Evolutionary conservation across 2,888 invertebrate genomes (phyloP), one percentile per base, ranked within the genome.

Genomic region (Carterocephalus palaemon): DNA sequence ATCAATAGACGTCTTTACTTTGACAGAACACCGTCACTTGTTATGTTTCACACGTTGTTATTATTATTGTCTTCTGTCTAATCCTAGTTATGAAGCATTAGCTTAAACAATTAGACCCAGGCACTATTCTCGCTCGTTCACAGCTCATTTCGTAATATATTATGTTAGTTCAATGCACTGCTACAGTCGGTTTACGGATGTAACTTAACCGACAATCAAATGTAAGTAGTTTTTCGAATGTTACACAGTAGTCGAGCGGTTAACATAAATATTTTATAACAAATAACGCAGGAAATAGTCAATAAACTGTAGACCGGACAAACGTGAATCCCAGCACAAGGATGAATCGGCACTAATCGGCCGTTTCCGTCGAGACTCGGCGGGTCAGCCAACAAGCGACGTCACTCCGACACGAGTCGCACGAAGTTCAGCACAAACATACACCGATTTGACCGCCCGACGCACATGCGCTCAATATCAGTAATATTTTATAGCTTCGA

Each of bases 281-380:
- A 61, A 74, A 72, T 74, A 68, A 64, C 62, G 62, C 63, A 77
- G 73, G 72, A 81, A 79, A 75, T 78, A 67, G 75, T 82, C 79
- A 84, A 83, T 85, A 80, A 71, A 62, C 65, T 60, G 61, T 61
- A 62, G 68, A 68, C 73, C 70, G 67, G 58, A 61, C 72, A 60
- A 68, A 67, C 76, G 84, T 76, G 67, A 66, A 59, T 64, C 69
- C 75, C 64, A 61, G 56, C 59, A 61, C 64, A 67, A 62, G 64
- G 66, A 62, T 56, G 59, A 56, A 62, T 84, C 84, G 85, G 77
- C 64, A 84, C 83, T 85, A 67, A 43, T 85, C 84, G 85, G 77
- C 22, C 42, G 54, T 68, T 65, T 75, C 66, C 85, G 85, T 43
- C 49, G 47, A 23, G 48, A 42, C 22, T 75, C 75, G 76, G 60